Percentiles rank a stretch among this genome's conserved stretches.
Evolutionary conservation across 2,797 vertebrate species (phyloP).

Genomic region (Sebastes steindachneri): DNA sequence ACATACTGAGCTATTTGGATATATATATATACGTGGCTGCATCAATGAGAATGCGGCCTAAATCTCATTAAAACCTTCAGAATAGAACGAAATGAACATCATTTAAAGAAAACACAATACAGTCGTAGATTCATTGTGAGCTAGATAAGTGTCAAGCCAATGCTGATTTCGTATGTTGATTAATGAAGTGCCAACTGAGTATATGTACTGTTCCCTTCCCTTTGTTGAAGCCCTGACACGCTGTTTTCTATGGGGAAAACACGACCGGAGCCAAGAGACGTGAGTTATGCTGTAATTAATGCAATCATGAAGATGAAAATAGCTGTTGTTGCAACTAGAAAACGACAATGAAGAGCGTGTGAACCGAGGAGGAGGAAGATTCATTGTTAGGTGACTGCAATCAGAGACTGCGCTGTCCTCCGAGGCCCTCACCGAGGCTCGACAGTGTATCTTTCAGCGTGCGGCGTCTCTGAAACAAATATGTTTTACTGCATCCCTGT

Average conservation of each 20-base stretch:
- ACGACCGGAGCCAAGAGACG: constrained; percentile 69
- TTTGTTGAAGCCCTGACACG: constrained; percentile 73
- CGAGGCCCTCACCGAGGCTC: constrained; percentile 11
- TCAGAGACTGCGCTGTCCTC: constrained; percentile 41
- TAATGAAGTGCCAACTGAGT: constrained; percentile 82
- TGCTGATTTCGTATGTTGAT: constrained; percentile 79
- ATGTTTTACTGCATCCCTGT: constrained; percentile 38
- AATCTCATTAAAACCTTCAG: constrained; percentile 54
- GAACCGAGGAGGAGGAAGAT: constrained; percentile 49
- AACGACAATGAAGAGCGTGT: constrained; percentile 53
- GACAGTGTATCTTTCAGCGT: constrained; percentile 29
- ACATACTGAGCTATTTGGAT: constrained; percentile 30
- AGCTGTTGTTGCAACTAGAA: constrained; percentile 75
- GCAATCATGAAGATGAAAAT: constrained; percentile 84
- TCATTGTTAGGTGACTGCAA: constrained; percentile 53
- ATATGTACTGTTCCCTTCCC: constrained; percentile 71
- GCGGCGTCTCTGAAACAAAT: constrained; percentile 48
- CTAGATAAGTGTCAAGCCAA: constrained; percentile 57
- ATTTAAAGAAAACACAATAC: constrained; percentile 52
- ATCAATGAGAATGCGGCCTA: constrained; percentile 46
- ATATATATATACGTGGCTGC: constrained; percentile 44
- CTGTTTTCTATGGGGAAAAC: constrained; percentile 79
- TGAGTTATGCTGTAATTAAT: constrained; percentile 81
- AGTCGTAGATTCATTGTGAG: constrained; percentile 14
- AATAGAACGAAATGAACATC: constrained; percentile 29